A percentile compares a stretch with the other conserved stretches of the same genome.
These are phyloP conservation scores for Galerucella pusilla DNA, from an alignment of 2,888 invertebrate genomes.

Conservation along the genomic window DNA sequence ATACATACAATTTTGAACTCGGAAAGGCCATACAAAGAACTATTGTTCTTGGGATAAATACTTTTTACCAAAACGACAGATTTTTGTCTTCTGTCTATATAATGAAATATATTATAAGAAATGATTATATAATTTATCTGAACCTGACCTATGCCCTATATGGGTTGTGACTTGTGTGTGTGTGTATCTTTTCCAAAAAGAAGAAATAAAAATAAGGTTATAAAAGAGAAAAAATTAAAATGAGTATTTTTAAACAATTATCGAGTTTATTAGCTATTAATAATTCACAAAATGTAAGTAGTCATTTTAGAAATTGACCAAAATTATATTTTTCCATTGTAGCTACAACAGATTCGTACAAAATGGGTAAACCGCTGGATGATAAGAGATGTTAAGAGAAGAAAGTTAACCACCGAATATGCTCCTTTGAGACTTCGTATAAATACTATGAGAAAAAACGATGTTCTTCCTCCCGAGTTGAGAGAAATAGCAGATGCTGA, in stretches of 20 bases:
- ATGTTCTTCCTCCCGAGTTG: conserved; percentile 83
- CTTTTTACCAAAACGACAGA: too few relatives aligned
- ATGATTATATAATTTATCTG: too few relatives aligned
- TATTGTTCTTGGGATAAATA: too few relatives aligned
- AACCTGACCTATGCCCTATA: not conserved
- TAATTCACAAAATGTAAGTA: conserved; percentile 24
- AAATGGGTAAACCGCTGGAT: conserved; percentile 88
- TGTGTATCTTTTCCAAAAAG: not conserved
- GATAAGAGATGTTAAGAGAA: conserved; percentile 86
- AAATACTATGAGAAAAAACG: conserved; percentile 85
- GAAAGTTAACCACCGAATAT: conserved; percentile 79
- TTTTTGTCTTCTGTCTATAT: too few relatives aligned
- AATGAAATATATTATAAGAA: too few relatives aligned
- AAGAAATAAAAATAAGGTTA: conserved; percentile 1
- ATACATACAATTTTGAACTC: too few relatives aligned
- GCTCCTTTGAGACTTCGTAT: conserved; percentile 83
- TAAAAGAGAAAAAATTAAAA: conserved; percentile 7
- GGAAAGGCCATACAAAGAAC: too few relatives aligned
- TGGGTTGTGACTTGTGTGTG: too few relatives aligned
- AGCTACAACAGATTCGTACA: conserved; percentile 79
- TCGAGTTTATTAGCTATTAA: conserved; percentile 18
- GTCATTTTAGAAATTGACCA: not conserved
- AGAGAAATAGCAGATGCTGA: conserved; percentile 82
- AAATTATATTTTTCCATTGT: conserved; percentile 45
- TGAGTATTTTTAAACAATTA: conserved; percentile 24